Evolutionary conservation across 2,888 invertebrate genomes (phyloP), one percentile per base, ranked within the genome.

Genomic region (Megaustenia siamemsis): DNA sequence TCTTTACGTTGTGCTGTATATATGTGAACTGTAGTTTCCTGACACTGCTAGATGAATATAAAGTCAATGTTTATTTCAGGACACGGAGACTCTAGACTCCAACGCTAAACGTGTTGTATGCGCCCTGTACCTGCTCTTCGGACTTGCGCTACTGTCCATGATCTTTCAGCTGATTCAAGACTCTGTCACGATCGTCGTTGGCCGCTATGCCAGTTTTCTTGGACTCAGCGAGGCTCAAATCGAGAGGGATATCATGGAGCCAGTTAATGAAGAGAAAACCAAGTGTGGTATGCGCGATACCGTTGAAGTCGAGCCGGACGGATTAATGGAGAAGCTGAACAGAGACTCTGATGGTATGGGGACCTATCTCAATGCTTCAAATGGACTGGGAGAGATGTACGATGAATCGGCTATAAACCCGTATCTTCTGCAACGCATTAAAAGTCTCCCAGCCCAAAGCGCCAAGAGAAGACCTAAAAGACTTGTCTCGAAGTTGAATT

Each of bases 101-200:
- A 89, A 90, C 79, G 91, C 92, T 86, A 92, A 93, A 86, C 90
- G 93, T 15, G 91, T 94, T 1, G 89, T 92, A 8, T 93, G 93
- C 76, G 90, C 92, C 63, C 87, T 93, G 28, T 95, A 95, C 89
- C 91, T 94, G 77, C 88, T 94, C 76, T 91, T 94, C 56, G 94
- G 94, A 32, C 92, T 94, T 89, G 93, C 94, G 6, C 89, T 94
- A 32, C 91, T 94, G 66, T 94, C 94, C 60, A 94, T 94, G 94
- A 94, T 94, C 86, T 94, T 94, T 88, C 93, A 94, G 84, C 90
- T 94, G 49, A 94, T 94, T 93, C 94, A 94, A 12, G 84, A 84
- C 73, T 79, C 79, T 28, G 60, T 79, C 35, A 79, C 18, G 1
- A 6, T 73, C 71, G 60, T 79, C 10, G 63, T 79, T 28, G 38